phyloP scores from a whole-genome alignment of 2,888 invertebrate genomes.

The Campoplex nolae region DNA sequence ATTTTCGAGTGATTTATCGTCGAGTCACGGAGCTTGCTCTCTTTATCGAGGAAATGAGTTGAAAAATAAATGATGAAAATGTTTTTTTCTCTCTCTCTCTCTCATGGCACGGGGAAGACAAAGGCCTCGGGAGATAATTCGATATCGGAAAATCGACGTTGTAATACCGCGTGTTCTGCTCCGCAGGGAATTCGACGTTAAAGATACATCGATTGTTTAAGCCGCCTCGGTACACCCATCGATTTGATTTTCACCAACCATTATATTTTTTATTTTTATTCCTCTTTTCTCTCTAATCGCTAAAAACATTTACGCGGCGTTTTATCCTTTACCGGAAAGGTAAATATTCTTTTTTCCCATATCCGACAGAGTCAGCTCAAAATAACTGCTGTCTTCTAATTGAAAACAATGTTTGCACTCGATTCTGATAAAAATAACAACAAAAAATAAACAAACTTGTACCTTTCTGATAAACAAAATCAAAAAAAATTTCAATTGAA shows the following conservation, averaged over 20 bases:
- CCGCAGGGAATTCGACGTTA: slow-evolving; percentile 54
- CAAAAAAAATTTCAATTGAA: not conserved
- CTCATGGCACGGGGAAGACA: slow-evolving; percentile 37
- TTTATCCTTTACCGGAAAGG: not conserved
- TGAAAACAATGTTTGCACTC: not conserved
- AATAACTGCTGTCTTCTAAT: not conserved
- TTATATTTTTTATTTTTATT: slow-evolving; percentile 26
- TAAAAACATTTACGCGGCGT: not conserved
- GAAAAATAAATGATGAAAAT: slow-evolving; percentile 46
- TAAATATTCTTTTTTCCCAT: not conserved
- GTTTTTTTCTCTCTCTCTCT: slow-evolving; percentile 4
- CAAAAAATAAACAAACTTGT: not conserved
- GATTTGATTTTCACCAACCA: slow-evolving; percentile 51
- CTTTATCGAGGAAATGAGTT: slow-evolving; percentile 11
- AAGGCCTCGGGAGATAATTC: slow-evolving; percentile 52
- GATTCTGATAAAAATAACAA: not conserved
- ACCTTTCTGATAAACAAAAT: not conserved
- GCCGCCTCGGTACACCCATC: slow-evolving; percentile 41
- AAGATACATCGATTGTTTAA: slow-evolving; percentile 56
- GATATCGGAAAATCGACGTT: slow-evolving; percentile 63
- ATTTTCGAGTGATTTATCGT: slow-evolving; percentile 38
- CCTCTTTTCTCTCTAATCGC: not conserved
- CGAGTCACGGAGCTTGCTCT: slow-evolving; percentile 16
- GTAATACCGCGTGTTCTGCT: slow-evolving; percentile 16
- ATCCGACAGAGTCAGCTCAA: not conserved